Evolutionary conservation across 2,113 vertebrate species (phyloP).

Genomic region (Catharus fuscescens): DNA sequence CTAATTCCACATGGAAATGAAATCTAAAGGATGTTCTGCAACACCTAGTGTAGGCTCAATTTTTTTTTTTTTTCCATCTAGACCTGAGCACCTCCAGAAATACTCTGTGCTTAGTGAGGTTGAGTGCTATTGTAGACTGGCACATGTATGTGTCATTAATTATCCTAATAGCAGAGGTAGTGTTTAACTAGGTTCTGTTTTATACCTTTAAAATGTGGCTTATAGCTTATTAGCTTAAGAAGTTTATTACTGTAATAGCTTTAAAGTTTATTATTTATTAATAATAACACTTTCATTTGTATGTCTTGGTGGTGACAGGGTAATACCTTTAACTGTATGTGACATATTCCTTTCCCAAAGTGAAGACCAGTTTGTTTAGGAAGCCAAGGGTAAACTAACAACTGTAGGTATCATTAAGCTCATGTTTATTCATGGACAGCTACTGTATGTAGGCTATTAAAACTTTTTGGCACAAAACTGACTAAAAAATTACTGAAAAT

Average conservation of each 20-base stretch:
- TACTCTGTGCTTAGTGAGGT: neutral
- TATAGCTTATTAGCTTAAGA: neutral
- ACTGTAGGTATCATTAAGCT: neutral
- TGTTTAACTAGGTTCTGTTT: neutral
- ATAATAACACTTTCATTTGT: neutral
- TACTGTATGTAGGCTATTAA: constrained; percentile 25
- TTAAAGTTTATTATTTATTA: neutral
- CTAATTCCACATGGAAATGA: neutral
- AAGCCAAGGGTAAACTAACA: neutral
- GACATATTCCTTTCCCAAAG: neutral
- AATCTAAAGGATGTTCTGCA: neutral
- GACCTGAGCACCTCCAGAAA: neutral
- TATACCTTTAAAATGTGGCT: neutral
- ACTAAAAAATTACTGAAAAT: constrained; percentile 68
- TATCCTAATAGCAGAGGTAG: neutral
- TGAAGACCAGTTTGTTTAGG: neutral
- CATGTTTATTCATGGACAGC: neutral
- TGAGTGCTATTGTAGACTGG: neutral
- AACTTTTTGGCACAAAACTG: constrained; percentile 74
- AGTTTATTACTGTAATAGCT: neutral
- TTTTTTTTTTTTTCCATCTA: neutral
- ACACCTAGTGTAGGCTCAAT: neutral
- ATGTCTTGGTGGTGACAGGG: neutral
- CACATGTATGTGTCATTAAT: neutral
- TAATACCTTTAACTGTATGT: neutral